phyloP scores from a whole-genome alignment of 2,113 vertebrate genomes.

The Pleuronectes platessa region DNA sequence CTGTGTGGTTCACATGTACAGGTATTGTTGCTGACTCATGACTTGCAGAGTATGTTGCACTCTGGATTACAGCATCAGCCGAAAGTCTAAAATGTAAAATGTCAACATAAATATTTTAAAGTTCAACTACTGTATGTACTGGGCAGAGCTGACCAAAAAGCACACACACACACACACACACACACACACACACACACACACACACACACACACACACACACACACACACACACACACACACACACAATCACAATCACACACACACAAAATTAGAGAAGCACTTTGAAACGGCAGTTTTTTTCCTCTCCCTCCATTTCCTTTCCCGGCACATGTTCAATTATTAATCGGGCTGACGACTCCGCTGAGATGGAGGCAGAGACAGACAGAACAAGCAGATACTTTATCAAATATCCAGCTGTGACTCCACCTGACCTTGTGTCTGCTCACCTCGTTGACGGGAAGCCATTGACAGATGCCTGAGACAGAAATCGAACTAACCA shows the following conservation, averaged over 20 bases:
- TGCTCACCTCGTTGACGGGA: conserved; percentile 5
- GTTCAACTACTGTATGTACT: not conserved
- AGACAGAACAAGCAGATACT: conserved; percentile 28
- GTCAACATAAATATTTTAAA: conserved; percentile 63
- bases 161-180: not conserved
- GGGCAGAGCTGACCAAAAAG: conserved; percentile 30
- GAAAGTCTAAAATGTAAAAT: conserved; percentile 43
- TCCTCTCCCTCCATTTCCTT: conserved; percentile 30
- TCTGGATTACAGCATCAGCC: conserved; percentile 2
- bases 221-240: not conserved
- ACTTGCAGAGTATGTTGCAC: conserved; percentile 14
- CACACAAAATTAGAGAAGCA: conserved; percentile 22
- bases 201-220: not conserved
- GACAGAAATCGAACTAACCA: not conserved
- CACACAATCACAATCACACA: not conserved
- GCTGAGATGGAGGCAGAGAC: conserved; percentile 31
- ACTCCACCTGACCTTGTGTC: conserved; percentile 26
- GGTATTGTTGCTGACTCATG: conserved; percentile 5
- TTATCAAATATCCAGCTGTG: conserved; percentile 55
- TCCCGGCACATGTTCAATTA: conserved; percentile 71
- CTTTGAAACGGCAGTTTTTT: conserved; percentile 34
- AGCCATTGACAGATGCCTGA: conserved; percentile 4
- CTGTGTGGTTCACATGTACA: not conserved
- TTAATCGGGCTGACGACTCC: conserved; percentile 57
- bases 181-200: not conserved